These are phyloP conservation scores for Sinhomidia bicolor DNA, from an alignment of 2,888 invertebrate genomes.

Conservation along the genomic window DNA sequence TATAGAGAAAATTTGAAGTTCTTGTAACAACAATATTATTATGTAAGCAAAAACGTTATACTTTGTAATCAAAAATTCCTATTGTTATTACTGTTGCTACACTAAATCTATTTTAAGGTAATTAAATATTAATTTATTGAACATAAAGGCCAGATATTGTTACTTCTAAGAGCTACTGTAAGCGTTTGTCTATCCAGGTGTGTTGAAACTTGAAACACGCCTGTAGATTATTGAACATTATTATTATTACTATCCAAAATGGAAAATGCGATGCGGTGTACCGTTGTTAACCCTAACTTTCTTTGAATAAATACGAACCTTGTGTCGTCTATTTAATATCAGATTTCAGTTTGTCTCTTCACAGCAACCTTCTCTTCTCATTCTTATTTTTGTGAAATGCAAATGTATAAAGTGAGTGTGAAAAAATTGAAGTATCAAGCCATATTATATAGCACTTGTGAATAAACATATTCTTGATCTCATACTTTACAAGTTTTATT, in stretches of 20 bases:
- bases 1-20: conserved; percentile 15
- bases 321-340: conserved; percentile 69
- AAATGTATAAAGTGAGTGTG: not conserved
- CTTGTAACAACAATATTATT: not conserved
- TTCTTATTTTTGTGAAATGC: too few relatives aligned
- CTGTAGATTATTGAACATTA: conserved; percentile 16
- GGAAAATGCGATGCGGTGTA: conserved; percentile 61
- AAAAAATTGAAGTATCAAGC: not conserved
- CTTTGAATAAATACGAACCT: conserved; percentile 72
- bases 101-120: not conserved
- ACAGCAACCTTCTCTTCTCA: too few relatives aligned
- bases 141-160: not conserved
- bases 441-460: too few relatives aligned
- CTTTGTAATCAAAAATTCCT: conserved; percentile 16
- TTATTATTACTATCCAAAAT: too few relatives aligned
- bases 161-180: not conserved
- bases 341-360: not conserved
- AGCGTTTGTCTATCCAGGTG: conserved; percentile 27
- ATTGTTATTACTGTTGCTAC: conserved; percentile 25
- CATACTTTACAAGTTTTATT: not conserved
- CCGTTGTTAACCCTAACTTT: conserved; percentile 70
- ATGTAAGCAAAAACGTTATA: not conserved
- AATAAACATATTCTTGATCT: too few relatives aligned
- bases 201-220: conserved; percentile 9
- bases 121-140: not conserved